Evolutionary conservation across 2,888 invertebrate genomes (phyloP).

Genomic region (Agonopterix subpropinquella): DNA sequence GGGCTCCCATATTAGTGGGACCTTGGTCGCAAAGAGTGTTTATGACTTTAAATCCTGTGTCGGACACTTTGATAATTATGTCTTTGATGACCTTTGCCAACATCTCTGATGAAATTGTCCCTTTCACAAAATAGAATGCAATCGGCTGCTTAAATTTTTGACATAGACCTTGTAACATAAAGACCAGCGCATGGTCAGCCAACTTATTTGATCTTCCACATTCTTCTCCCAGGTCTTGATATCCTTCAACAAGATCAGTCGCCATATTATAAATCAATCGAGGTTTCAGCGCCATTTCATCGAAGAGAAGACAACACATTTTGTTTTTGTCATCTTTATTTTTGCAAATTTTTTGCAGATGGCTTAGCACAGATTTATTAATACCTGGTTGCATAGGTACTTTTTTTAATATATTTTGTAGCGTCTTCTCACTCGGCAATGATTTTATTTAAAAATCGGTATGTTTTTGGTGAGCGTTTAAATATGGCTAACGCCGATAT

Average conservation of each 20-base stretch:
- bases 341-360: not conserved
- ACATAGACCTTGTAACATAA: conserved; percentile 1
- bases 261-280: conserved; percentile 5
- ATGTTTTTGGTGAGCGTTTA: conserved; percentile 7
- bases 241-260: conserved; percentile 7
- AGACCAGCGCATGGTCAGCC: conserved; percentile 7
- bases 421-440: conserved; percentile 6
- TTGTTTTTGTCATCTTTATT: not conserved
- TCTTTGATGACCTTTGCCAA: not conserved
- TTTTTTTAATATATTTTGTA: conserved; percentile 4
- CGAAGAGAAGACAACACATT: conserved; percentile 5
- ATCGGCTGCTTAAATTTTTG: not conserved
- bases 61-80: not conserved
- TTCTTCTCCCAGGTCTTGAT: conserved; percentile 2
- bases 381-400: conserved; percentile 1
- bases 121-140: not conserved
- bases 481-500: conserved; percentile 7
- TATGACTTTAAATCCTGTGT: not conserved
- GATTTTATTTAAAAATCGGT: conserved; percentile 3
- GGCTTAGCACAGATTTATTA: not conserved
- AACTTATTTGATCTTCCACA: not conserved
- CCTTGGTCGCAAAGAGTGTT: not conserved
- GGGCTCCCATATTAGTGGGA: not conserved
- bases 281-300: conserved; percentile 10
- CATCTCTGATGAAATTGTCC: not conserved